phyloP scores from a whole-genome alignment of 2,113 vertebrate genomes.

The Anser cygnoides region DNA sequence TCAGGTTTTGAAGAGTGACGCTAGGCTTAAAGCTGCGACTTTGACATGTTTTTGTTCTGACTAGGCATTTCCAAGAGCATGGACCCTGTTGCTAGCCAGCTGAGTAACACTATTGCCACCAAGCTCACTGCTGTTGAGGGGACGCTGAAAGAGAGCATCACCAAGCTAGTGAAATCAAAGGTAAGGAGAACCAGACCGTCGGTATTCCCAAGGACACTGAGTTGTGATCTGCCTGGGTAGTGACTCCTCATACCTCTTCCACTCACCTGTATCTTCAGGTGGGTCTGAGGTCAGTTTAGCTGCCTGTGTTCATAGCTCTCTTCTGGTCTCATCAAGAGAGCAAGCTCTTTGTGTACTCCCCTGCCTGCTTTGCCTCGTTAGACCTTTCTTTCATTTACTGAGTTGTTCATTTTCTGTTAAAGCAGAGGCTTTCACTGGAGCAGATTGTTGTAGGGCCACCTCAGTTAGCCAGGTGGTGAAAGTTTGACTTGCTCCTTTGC shows the following conservation, averaged over 20 bases:
- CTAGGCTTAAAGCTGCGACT: background rate
- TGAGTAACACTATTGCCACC: conserved; percentile 86
- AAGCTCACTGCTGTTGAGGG: conserved; percentile 91
- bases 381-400: background rate
- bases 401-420: background rate
- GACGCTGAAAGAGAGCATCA: conserved; percentile 90
- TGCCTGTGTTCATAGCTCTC: background rate
- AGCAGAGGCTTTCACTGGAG: background rate
- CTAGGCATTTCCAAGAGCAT: conserved; percentile 86
- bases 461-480: background rate
- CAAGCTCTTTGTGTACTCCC: accelerated
- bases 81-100: conserved; percentile 88
- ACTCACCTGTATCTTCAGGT: background rate
- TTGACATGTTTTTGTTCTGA: background rate
- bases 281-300: background rate
- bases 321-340: background rate
- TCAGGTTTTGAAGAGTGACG: background rate
- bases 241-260: background rate
- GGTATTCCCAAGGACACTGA: background rate
- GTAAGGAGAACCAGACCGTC: conserved; percentile 63
- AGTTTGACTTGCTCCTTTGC: background rate
- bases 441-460: background rate
- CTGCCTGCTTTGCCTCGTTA: background rate
- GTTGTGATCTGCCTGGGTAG: background rate
- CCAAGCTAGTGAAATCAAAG: conserved; percentile 95